Base-by-base conservation (phyloP, 2,888 invertebrate species). In the Cyrtodaria siliqua region DNA sequence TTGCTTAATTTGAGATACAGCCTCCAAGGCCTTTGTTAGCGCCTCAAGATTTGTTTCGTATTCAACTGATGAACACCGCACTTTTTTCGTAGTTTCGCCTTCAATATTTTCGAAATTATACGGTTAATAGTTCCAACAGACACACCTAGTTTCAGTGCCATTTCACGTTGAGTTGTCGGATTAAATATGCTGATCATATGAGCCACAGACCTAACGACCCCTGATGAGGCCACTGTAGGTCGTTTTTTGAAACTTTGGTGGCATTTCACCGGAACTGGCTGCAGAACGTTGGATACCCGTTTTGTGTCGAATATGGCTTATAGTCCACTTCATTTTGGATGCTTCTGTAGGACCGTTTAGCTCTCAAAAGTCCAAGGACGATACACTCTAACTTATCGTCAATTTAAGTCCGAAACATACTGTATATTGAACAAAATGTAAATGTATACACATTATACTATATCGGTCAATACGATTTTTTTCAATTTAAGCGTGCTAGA, bases 91-190 rank as follows among this genome's bases (percentile, higher is more conserved):
- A 44, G 44, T 44, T 33, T 44, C 20, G 20, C 44, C 16, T 44
- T 6, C 44, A 44, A 20, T 29, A 55, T 18, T 29, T 29, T 16
- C 29, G 14, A 6, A 55, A 55, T 55, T 27, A 55, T 29, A 12
- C 9, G 55, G 18, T 55, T 55, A 27, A 55, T 27, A 55, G 55
- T 55, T 8, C 29, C 44, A 18, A 18, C n/a, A 44, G 44, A 44
- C 3, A 44, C 44, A 44, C 44, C n/a, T 44, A 55, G n/a, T n/a
- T 29, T 26, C 8, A 2, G 4, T 29, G 55, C 33, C 18, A 29
- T 55, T 26, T 55, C 55, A n/a, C 55, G 2, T 29, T 55, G 29
- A 12, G 55, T 55, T 55, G 55, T 27, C 16, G 55, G 55, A 29
- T 55, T 55, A 18, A n/a, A 12, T 26, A 6, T 55, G 2, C 8